Evolutionary conservation across 2,888 invertebrate species (phyloP).

Genomic region (Frankliniella intonsa): DNA sequence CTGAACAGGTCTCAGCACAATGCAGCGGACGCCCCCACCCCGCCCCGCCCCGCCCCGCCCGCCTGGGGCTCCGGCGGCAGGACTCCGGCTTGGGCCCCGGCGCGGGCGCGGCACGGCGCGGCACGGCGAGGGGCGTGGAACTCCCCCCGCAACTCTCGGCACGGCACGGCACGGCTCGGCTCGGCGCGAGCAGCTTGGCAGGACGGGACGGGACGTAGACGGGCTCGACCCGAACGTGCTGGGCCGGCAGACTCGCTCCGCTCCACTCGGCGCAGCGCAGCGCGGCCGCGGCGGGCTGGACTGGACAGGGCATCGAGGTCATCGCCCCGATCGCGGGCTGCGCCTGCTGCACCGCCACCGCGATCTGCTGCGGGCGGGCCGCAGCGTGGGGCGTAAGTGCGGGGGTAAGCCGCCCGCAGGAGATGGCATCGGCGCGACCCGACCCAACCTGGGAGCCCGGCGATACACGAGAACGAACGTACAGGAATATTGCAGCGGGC

Average conservation of each 20-base stretch:
- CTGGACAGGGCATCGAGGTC: background rate
- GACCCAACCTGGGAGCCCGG: no score
- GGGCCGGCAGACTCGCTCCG: background rate
- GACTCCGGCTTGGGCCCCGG: no score
- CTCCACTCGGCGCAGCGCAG: no score
- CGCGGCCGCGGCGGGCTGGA: background rate
- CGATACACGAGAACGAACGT: no score
- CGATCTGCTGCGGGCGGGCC: background rate
- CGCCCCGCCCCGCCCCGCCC: background rate
- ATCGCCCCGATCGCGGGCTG: slow-evolving; percentile 2
- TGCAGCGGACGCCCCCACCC: background rate
- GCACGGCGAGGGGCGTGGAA: background rate
- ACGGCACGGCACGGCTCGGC: background rate
- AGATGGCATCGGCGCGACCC: no score
- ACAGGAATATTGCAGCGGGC: no score
- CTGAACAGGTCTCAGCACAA: no score
- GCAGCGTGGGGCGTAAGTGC: background rate
- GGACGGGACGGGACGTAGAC: no score
- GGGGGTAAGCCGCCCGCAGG: background rate
- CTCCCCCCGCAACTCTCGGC: no score
- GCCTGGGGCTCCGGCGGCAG: no score
- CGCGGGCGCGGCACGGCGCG: no score
- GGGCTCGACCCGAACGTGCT: background rate
- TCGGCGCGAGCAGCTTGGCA: background rate
- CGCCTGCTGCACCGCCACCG: background rate